Evolutionary conservation across 2,113 vertebrate species (phyloP).

Genomic region (Galemys pyrenaicus): DNA sequence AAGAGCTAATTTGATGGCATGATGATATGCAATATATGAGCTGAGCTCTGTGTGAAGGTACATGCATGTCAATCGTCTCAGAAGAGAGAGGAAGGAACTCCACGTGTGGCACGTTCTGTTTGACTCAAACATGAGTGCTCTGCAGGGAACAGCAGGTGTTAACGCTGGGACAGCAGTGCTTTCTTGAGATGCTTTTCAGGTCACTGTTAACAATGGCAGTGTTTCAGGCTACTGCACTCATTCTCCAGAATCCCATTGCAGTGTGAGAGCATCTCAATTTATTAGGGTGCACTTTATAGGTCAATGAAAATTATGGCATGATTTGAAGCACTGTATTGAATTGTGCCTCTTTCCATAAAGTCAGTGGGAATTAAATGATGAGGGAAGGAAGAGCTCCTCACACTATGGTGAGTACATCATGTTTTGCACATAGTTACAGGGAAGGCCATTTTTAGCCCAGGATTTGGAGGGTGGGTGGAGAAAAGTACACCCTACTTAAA

Average conservation of each 20-base stretch:
- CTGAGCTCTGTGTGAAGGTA: background rate
- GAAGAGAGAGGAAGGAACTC: background rate
- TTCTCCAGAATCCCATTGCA: background rate
- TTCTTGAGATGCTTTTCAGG: background rate
- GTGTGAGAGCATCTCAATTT: background rate
- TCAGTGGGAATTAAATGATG: background rate
- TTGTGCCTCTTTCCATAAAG: background rate
- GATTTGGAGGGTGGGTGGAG: background rate
- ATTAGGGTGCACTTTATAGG: constrained; percentile 5
- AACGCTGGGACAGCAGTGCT: background rate
- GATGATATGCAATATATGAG: too few species aligned
- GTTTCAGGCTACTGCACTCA: background rate
- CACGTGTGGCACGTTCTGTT: background rate
- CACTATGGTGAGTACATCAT: background rate
- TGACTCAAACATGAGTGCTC: constrained; percentile 22
- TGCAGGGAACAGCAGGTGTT: constrained; percentile 51
- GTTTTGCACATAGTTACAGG: background rate
- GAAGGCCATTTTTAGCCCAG: background rate
- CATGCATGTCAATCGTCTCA: background rate
- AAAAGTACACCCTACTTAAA: background rate
- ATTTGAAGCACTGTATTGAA: constrained; percentile 14
- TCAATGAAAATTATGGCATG: background rate
- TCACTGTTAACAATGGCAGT: background rate
- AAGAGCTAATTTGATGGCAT: background rate
- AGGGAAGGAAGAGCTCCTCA: background rate